A percentile compares a stretch with the other conserved stretches of the same genome.
These are phyloP conservation scores for Mastacembelus armatus DNA, from an alignment of 2,797 vertebrate genomes.

Conservation along the genomic window DNA sequence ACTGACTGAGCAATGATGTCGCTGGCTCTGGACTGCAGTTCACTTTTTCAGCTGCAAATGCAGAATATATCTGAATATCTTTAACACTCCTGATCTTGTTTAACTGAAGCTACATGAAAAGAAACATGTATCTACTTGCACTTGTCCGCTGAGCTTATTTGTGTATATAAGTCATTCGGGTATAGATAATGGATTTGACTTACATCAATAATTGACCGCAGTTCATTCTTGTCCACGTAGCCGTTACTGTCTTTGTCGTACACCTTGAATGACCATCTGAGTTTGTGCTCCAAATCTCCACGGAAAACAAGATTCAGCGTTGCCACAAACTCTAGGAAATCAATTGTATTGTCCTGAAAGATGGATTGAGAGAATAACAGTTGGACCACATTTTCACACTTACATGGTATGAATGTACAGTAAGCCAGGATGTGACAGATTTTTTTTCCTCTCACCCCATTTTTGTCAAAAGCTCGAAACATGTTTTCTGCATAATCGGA, in stretches of 20 bases:
- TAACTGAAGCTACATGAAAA: too few relatives aligned
- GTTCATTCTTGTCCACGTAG: constrained; percentile 74
- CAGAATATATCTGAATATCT: too few relatives aligned
- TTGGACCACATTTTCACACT: neutral
- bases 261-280: constrained; percentile 85
- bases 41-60: too few relatives aligned
- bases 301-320: constrained; percentile 81
- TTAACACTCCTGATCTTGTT: too few relatives aligned
- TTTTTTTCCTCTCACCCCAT: constrained; percentile 79
- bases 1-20: too few relatives aligned
- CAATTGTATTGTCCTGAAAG: constrained; percentile 81
- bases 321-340: constrained; percentile 84
- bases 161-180: too few relatives aligned
- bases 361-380: neutral
- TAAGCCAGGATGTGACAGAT: neutral
- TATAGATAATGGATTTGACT: constrained; percentile 26
- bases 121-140: too few relatives aligned
- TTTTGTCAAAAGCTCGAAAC: constrained; percentile 84
- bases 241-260: constrained; percentile 82
- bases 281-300: constrained; percentile 80
- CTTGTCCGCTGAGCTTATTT: too few relatives aligned
- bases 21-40: too few relatives aligned
- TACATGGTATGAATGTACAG: neutral
- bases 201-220: constrained; percentile 82
- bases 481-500: constrained; percentile 81